Base-by-base conservation (phyloP, 2,113 vertebrate species). In the Bambusicola thoracicus region DNA sequence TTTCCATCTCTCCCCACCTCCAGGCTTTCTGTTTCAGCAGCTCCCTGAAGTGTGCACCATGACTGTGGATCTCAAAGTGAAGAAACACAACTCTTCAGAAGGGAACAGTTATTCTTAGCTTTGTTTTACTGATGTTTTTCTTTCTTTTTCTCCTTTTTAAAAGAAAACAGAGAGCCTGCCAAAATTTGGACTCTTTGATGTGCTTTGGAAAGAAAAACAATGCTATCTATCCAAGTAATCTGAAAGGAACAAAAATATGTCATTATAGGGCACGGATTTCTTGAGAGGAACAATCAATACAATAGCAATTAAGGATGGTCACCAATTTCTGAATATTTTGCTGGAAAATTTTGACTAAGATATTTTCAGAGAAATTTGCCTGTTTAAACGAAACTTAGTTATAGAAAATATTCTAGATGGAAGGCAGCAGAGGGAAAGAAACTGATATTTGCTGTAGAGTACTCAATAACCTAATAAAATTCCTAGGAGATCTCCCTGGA, bases 121-220 rank as follows among this genome's bases (percentile, higher is more conserved):
- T 90, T 95, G 86, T 88, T 95, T 92, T 84, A 66, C 77, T 86
- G 77, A 89, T 94, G 91, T 96, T 94, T 95, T 95, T 77, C 82
- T 96, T 96, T 92, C 85, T 80, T 84, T 61, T 51, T 11, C 22
- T 19, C 21, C 20, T 49, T 66, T 65, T 77, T 67, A 8, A 29
- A 94, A 91, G 87, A 94, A 94, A 96, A 97, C 89, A 96, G 58
- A 91, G 90, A 87, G 87, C 79, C 85, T 96, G 93, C 94, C 96
- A 96, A 94, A 88, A 88, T 81, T 83, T 94, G 53, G 61, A 62
- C 66, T 94, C 90, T 96, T 97, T 95, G 95, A 96, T 97, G 94
- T 97, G 61, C 95, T 94, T 91, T 96, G 96, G 96, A 94, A 97
- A 95, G 91, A 87, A 96, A 93, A 97, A 96, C 93, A 95, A 93